phyloP scores from a whole-genome alignment of 1,140 invertebrate genomes.

The Riptortus pedestris region DNA sequence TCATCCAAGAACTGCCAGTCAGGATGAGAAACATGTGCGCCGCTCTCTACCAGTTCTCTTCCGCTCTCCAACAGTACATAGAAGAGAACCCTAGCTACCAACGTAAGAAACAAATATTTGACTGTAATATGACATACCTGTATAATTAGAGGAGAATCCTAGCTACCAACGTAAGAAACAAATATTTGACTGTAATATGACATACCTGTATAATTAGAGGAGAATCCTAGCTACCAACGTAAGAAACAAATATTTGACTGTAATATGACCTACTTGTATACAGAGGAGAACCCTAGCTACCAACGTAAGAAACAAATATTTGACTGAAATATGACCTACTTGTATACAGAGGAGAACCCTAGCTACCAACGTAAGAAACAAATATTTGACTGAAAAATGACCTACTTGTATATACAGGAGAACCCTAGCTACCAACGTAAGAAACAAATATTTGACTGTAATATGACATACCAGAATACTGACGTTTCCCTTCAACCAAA shows the following conservation, averaged over 20 bases:
- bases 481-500: too few species aligned
- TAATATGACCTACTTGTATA: background rate
- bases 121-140: background rate
- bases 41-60: constrained; percentile 42
- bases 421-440: constrained; percentile 33
- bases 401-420: constrained; percentile 40
- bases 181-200: background rate
- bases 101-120: constrained; percentile 23
- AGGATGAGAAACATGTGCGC: constrained; percentile 45
- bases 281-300: constrained; percentile 39
- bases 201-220: constrained; percentile 38
- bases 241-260: constrained; percentile 9
- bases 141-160: constrained; percentile 42
- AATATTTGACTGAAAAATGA: background rate
- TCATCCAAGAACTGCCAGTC: constrained; percentile 43
- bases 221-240: constrained; percentile 35
- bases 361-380: constrained; percentile 26
- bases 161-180: constrained; percentile 26
- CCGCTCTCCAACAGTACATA: constrained; percentile 43
- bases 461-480: too few species aligned
- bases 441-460: background rate
- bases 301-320: constrained; percentile 24
- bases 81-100: constrained; percentile 38
- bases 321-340: background rate
- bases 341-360: constrained; percentile 42